These are phyloP conservation scores for Agrotis exclamationis DNA, from an alignment of 2,888 invertebrate genomes.

Conservation along the genomic window DNA sequence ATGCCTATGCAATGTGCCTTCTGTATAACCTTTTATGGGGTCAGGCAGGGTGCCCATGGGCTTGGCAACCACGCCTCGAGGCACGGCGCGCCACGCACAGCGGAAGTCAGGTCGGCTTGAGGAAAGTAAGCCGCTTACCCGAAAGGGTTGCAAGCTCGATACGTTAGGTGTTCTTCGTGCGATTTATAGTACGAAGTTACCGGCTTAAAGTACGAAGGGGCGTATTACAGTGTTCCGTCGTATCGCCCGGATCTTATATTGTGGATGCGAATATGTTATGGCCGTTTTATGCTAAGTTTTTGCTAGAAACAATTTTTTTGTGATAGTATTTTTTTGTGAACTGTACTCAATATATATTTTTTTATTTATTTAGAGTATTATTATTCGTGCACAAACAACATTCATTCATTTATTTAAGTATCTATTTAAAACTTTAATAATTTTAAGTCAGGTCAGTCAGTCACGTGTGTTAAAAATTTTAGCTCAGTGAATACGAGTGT, in stretches of 20 bases:
- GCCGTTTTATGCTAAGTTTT: slow-evolving; percentile 19
- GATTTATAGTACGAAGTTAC: slow-evolving; percentile 52
- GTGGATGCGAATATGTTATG: slow-evolving; percentile 21
- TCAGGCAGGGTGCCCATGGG: slow-evolving; percentile 51
- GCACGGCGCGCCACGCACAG: slow-evolving; percentile 65
- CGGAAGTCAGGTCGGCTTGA: slow-evolving; percentile 62
- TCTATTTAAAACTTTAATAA: too few species aligned
- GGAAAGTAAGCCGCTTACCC: slow-evolving; percentile 68
- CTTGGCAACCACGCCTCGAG: slow-evolving; percentile 70
- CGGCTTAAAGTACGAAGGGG: slow-evolving; percentile 39
- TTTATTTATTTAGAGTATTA: background rate
- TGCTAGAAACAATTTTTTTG: slow-evolving; percentile 20
- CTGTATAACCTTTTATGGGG: slow-evolving; percentile 50
- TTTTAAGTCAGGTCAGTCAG: too few species aligned
- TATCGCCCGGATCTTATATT: slow-evolving; percentile 41
- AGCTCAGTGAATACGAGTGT: background rate
- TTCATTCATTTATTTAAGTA: too few species aligned
- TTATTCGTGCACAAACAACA: too few species aligned
- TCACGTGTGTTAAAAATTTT: background rate
- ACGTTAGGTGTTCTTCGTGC: slow-evolving; percentile 50
- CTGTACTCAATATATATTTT: background rate
- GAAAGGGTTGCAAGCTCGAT: slow-evolving; percentile 66
- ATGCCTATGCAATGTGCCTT: slow-evolving; percentile 20
- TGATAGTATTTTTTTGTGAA: background rate
- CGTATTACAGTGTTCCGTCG: slow-evolving; percentile 37